phyloP scores from a whole-genome alignment of 2,888 invertebrate species.

The Nemapogon koenigi region DNA sequence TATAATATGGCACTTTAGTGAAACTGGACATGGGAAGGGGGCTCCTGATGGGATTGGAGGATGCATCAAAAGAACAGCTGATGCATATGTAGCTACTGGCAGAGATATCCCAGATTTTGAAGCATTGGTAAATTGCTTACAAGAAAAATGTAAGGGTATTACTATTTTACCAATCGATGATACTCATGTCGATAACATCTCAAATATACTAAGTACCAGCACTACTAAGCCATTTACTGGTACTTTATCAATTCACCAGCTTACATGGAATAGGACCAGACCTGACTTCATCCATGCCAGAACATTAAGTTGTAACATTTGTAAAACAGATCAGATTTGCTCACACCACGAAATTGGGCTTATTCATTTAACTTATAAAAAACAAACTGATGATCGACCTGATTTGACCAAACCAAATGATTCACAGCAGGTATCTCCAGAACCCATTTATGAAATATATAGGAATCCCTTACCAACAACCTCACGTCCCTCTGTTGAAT shows the following conservation, averaged over 20 bases:
- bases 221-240: background rate
- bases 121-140: background rate
- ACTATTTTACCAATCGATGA: background rate
- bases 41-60: slow-evolving; percentile 28
- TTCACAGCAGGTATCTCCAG: no score
- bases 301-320: background rate
- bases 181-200: background rate
- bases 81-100: slow-evolving; percentile 16
- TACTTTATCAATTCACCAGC: background rate
- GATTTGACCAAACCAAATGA: no score
- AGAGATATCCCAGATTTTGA: slow-evolving; percentile 11
- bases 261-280: background rate
- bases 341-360: no score
- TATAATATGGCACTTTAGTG: slow-evolving; percentile 23
- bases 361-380: no score
- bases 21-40: slow-evolving; percentile 28
- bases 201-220: background rate
- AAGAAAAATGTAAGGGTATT: background rate
- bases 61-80: slow-evolving; percentile 23
- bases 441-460: no score
- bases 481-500: no score
- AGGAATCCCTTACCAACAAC: no score
- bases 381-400: no score
- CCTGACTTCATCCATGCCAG: background rate
- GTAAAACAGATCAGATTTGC: no score